Evolutionary conservation across 2,113 vertebrate species (phyloP).

Genomic region (Paralichthys olivaceus): DNA sequence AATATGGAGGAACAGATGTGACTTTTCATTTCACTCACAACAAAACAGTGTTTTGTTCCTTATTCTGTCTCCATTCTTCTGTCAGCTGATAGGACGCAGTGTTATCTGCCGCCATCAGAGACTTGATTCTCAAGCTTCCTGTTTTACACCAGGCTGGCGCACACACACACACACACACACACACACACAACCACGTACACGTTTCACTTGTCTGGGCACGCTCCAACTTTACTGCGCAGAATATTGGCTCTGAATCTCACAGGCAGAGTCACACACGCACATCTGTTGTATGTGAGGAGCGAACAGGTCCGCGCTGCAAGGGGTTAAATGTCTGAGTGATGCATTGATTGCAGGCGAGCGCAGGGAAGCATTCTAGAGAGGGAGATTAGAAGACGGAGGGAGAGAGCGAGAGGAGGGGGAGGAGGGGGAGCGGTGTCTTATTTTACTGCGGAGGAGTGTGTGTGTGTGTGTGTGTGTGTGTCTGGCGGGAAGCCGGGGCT

Average conservation of each 20-base stretch:
- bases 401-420: slow-evolving; percentile 39
- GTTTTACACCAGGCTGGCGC: background rate
- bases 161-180: background rate
- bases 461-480: slow-evolving; percentile 44
- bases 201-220: slow-evolving; percentile 44
- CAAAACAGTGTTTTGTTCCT: background rate
- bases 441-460: slow-evolving; percentile 15
- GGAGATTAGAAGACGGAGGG: slow-evolving; percentile 80
- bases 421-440: slow-evolving; percentile 31
- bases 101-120: slow-evolving; percentile 16
- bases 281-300: slow-evolving; percentile 25
- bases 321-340: slow-evolving; percentile 83
- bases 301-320: slow-evolving; percentile 58
- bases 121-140: slow-evolving; percentile 2
- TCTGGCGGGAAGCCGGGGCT: slow-evolving; percentile 76
- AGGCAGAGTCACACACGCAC: slow-evolving; percentile 29
- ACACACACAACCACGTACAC: slow-evolving; percentile 26
- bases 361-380: slow-evolving; percentile 81
- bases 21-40: background rate
- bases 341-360: slow-evolving; percentile 82
- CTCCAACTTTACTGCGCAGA: slow-evolving; percentile 32
- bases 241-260: slow-evolving; percentile 11
- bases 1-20: background rate
- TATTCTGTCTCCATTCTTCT: too few relatives aligned
- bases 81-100: slow-evolving; percentile 1